phyloP scores from a whole-genome alignment of 2,797 vertebrate genomes.

The Phoebastria nigripes region DNA sequence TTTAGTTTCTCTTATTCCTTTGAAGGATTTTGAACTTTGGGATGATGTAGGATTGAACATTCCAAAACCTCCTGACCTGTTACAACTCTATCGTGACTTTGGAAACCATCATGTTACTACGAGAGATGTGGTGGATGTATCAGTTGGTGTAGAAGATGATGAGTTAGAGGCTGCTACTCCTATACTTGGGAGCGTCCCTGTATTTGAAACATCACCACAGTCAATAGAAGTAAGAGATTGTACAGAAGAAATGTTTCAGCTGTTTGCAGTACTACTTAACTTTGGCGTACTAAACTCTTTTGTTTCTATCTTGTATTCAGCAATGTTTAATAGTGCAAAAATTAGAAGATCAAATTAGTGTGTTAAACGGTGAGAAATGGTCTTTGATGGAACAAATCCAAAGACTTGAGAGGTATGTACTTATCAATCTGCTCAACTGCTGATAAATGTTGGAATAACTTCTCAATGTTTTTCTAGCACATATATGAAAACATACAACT shows the following conservation, averaged over 20 bases:
- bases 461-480: neutral
- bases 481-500: neutral
- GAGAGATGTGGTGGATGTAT: slow-evolving; percentile 83
- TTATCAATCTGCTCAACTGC: neutral
- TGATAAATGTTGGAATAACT: neutral
- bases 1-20: slow-evolving; percentile 27
- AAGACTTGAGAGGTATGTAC: slow-evolving; percentile 90
- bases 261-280: neutral
- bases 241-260: neutral
- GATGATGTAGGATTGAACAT: slow-evolving; percentile 98
- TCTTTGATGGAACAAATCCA: slow-evolving; percentile 91
- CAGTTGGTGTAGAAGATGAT: slow-evolving; percentile 83
- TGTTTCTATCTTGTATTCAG: slow-evolving; percentile 74
- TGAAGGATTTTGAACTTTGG: slow-evolving; percentile 98
- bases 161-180: slow-evolving; percentile 81
- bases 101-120: slow-evolving; percentile 80
- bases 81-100: slow-evolving; percentile 94
- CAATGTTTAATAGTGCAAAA: slow-evolving; percentile 89
- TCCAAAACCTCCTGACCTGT: slow-evolving; percentile 93
- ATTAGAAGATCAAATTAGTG: slow-evolving; percentile 93
- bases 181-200: slow-evolving; percentile 39
- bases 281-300: slow-evolving; percentile 32
- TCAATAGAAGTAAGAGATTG: slow-evolving; percentile 70
- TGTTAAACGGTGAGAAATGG: slow-evolving; percentile 91
- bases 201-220: slow-evolving; percentile 69